A percentile compares a stretch with the other conserved stretches of the same genome.
Conservation (phyloP, 1,140 invertebrate species). For the Drosophila miranda region DNA sequence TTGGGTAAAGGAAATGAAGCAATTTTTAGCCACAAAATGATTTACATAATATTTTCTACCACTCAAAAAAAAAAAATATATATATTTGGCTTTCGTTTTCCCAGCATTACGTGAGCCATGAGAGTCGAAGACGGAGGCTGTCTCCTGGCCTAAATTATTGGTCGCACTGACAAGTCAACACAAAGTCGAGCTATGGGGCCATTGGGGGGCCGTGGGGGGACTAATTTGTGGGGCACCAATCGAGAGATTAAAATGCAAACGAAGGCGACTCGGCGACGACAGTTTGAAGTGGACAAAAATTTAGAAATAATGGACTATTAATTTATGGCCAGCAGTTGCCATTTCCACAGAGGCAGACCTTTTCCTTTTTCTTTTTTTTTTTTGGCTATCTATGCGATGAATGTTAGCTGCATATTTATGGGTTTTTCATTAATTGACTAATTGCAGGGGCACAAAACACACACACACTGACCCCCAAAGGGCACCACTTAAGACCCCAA, state of each 20-base stretch:
- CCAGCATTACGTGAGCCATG: constrained; percentile 44
- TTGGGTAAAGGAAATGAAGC: constrained; percentile 47
- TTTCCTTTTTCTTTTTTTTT: constrained; percentile 14
- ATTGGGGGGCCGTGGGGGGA: constrained; percentile 19
- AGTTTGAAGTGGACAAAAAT: constrained; percentile 77
- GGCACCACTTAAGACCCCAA: constrained; percentile 57
- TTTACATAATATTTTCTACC: constrained; percentile 61
- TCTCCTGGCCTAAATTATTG: constrained; percentile 66
- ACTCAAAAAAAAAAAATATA: constrained; percentile 12
- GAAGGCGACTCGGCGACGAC: constrained; percentile 68
- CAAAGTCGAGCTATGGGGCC: constrained; percentile 40
- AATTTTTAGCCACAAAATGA: constrained; percentile 57
- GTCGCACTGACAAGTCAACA: constrained; percentile 74
- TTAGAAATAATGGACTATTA: constrained; percentile 80
- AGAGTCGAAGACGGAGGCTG: constrained; percentile 1
- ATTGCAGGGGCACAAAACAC: constrained; percentile 44
- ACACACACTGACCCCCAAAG: too few species aligned
- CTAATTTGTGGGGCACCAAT: constrained; percentile 65
- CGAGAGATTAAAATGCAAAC: constrained; percentile 75
- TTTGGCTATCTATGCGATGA: constrained; percentile 43
- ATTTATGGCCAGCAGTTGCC: constrained; percentile 71
- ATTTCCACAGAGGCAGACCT: constrained; percentile 36
- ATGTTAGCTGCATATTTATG: constrained; percentile 69
- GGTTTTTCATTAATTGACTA: constrained; percentile 77
- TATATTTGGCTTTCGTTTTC: constrained; percentile 58